Conservation (phyloP, 2,888 invertebrate genomes). For the Ryuthela nishihirai region DNA sequence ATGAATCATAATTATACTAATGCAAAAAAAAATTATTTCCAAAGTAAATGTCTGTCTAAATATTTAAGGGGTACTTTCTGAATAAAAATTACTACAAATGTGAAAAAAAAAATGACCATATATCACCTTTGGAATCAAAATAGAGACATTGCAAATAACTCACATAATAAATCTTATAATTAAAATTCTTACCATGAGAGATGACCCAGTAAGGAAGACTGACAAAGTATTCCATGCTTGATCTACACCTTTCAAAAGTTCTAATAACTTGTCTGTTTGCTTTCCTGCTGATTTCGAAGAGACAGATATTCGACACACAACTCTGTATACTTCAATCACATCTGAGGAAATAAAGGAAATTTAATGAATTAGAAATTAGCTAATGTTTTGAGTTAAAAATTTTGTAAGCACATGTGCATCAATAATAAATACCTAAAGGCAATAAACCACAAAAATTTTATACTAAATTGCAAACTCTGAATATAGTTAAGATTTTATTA, state of each 20-base stretch:
- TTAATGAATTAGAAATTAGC: not conserved
- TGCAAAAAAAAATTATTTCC: no score
- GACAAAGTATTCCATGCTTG: conserved; percentile 49
- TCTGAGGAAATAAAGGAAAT: conserved; percentile 43
- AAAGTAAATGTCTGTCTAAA: no score
- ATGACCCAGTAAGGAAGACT: conserved; percentile 49
- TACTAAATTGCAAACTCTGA: no score
- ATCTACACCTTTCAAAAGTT: conserved; percentile 47
- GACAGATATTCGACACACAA: conserved; percentile 47
- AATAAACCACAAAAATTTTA: no score
- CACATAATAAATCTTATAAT: no score
- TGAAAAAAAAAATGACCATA: not conserved
- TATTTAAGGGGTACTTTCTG: not conserved
- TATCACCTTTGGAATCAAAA: not conserved
- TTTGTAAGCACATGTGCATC: not conserved
- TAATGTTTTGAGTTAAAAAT: not conserved
- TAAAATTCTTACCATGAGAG: conserved; percentile 47
- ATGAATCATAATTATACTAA: no score
- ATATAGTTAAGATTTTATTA: no score
- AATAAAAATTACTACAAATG: not conserved
- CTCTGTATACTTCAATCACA: conserved; percentile 49
- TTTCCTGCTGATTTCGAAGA: conserved; percentile 47
- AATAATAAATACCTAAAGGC: no score
- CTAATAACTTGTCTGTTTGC: conserved; percentile 45
- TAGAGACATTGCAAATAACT: not conserved